Percentiles rank a stretch among this genome's conserved stretches.
These are phyloP conservation scores for Dendronephthya gigantea DNA, from an alignment of 64 coral and sea anemone genomes.

Conservation along the genomic window DNA sequence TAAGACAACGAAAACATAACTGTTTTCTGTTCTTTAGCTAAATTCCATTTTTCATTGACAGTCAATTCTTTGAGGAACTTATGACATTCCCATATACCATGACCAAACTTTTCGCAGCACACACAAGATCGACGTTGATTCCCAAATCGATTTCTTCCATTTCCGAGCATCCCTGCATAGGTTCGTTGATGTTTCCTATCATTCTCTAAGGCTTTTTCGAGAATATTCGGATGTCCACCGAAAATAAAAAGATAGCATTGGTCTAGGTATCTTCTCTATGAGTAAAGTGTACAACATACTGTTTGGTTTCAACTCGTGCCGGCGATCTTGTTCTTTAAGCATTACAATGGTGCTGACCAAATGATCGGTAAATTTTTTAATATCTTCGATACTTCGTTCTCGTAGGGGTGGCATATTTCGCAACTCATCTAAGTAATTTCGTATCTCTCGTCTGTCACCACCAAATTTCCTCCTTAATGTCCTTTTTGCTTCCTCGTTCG, in stretches of 20 bases:
- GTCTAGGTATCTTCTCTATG: not conserved
- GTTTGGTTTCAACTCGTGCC: not conserved
- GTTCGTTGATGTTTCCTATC: not conserved
- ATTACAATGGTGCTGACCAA: not conserved
- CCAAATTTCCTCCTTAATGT: not conserved
- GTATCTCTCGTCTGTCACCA: not conserved
- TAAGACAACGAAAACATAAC: not conserved
- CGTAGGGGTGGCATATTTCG: not conserved
- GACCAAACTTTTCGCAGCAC: not conserved
- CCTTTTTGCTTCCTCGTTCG: not conserved
- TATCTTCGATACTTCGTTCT: not conserved
- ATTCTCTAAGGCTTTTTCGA: not conserved
- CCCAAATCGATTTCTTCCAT: not conserved
- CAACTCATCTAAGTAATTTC: not conserved
- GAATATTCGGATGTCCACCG: conserved; percentile 10
- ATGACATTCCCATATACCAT: not conserved
- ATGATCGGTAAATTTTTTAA: conserved; percentile 8
- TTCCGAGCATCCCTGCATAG: not conserved
- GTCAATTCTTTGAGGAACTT: not conserved
- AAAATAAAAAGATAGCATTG: conserved; percentile 26
- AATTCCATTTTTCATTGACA: not conserved
- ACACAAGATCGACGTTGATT: not conserved
- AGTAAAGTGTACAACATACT: conserved; percentile 2
- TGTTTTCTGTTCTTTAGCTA: not conserved
- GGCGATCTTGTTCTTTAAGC: not conserved